phyloP scores from a whole-genome alignment of 2,888 invertebrate genomes.

The Capitulum mitella region DNA sequence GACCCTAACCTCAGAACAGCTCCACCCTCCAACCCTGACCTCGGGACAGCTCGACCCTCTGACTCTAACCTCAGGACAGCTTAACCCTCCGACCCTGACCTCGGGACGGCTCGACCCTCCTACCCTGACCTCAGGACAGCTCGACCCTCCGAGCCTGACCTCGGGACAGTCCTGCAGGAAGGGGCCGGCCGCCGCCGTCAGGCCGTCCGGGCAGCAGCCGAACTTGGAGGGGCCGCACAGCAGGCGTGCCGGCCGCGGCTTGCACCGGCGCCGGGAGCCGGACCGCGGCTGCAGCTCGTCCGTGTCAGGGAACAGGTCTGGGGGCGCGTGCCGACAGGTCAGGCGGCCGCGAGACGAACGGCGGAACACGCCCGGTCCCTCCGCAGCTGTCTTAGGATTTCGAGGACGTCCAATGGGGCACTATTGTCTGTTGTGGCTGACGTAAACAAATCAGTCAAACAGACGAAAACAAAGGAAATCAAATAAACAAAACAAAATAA shows the following conservation, averaged over 20 bases:
- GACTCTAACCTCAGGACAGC: too few species aligned
- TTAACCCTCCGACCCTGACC: background rate
- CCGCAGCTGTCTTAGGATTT: background rate
- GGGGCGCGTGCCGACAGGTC: background rate
- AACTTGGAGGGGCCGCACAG: slow-evolving; percentile 47
- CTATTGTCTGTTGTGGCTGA: background rate
- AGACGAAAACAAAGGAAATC: too few species aligned
- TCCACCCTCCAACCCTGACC: background rate
- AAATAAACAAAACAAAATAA: too few species aligned
- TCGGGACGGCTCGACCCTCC: background rate
- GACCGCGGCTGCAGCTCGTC: background rate
- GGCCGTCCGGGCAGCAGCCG: slow-evolving; percentile 46
- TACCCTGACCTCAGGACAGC: background rate
- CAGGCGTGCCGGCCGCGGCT: slow-evolving; percentile 28
- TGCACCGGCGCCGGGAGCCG: slow-evolving; percentile 7
- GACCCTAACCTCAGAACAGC: background rate
- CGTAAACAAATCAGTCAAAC: too few species aligned
- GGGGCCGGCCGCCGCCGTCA: background rate
- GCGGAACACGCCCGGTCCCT: too few species aligned
- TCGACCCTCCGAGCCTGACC: background rate
- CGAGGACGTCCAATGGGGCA: background rate
- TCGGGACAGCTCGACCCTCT: too few species aligned
- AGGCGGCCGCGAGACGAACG: background rate
- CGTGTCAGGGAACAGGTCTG: slow-evolving; percentile 20
- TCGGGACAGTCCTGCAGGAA: background rate